Conservation (phyloP, 1,140 invertebrate genomes). For the Drosophila melanica region DNA sequence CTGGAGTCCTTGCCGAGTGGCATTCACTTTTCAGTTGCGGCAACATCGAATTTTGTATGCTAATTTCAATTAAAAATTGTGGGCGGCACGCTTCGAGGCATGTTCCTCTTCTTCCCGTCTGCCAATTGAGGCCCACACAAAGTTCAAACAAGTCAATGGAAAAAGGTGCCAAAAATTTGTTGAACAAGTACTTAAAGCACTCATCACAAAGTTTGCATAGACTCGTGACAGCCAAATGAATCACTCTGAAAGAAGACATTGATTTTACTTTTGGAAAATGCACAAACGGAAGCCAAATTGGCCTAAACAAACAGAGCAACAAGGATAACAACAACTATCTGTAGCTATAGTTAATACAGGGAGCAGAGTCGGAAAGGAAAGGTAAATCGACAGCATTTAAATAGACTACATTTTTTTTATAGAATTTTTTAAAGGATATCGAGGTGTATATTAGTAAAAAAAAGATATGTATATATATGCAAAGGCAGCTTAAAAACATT, state of each 20-base stretch:
- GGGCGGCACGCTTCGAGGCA: conserved; percentile 17
- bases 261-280: not conserved
- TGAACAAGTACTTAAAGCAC: not conserved
- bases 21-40: conserved; percentile 19
- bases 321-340: not conserved
- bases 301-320: conserved; percentile 2
- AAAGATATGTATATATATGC: too few relatives aligned
- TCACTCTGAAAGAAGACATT: conserved; percentile 10
- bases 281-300: not conserved
- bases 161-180: conserved; percentile 47
- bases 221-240: conserved; percentile 14
- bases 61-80: conserved; percentile 76
- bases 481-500: too few relatives aligned
- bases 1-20: conserved; percentile 1
- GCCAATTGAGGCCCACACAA: conserved; percentile 4
- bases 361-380: not conserved
- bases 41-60: conserved; percentile 61
- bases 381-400: conserved; percentile 1
- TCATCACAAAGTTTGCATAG: conserved; percentile 6
- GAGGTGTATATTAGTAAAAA: too few relatives aligned
- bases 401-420: not conserved
- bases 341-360: not conserved
- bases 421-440: not conserved
- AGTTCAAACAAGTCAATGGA: conserved; percentile 48
- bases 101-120: conserved; percentile 11